Conservation (phyloP, 2,888 invertebrate species). For the Folsomia manolachei region DNA sequence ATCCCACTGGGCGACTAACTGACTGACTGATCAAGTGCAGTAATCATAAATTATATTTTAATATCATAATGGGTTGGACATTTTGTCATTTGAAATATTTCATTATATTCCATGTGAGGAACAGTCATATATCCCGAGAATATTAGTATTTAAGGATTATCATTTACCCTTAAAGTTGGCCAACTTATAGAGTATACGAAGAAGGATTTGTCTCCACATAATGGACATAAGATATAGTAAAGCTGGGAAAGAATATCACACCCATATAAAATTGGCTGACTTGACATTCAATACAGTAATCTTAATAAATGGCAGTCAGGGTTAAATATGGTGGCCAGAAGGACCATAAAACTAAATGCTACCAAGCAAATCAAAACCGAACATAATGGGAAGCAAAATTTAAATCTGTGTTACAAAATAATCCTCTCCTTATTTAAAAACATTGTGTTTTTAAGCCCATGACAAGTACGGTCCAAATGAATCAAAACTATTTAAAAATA, state of each 20-base stretch:
- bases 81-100: not conserved
- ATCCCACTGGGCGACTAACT: too few relatives aligned
- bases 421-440: slow-evolving; percentile 13
- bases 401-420: not conserved
- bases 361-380: not conserved
- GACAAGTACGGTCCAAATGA: too few relatives aligned
- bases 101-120: not conserved
- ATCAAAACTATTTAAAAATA: slow-evolving; percentile 2
- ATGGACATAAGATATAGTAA: too few relatives aligned
- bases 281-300: slow-evolving; percentile 11
- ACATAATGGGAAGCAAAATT: slow-evolving; percentile 9
- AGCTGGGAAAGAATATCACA: not conserved
- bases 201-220: too few relatives aligned
- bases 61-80: not conserved
- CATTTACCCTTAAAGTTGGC: too few relatives aligned
- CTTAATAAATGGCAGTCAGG: slow-evolving; percentile 19
- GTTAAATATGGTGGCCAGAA: not conserved
- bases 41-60: not conserved
- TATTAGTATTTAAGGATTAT: too few relatives aligned
- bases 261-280: slow-evolving; percentile 1
- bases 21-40: not conserved
- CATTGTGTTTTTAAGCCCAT: not conserved
- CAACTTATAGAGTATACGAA: too few relatives aligned
- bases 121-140: too few relatives aligned
- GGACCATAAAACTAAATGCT: not conserved